Percentiles rank a stretch among this genome's conserved stretches.
Conservation (phyloP, 2,113 vertebrate genomes). For the Gallinago jamesoni region DNA sequence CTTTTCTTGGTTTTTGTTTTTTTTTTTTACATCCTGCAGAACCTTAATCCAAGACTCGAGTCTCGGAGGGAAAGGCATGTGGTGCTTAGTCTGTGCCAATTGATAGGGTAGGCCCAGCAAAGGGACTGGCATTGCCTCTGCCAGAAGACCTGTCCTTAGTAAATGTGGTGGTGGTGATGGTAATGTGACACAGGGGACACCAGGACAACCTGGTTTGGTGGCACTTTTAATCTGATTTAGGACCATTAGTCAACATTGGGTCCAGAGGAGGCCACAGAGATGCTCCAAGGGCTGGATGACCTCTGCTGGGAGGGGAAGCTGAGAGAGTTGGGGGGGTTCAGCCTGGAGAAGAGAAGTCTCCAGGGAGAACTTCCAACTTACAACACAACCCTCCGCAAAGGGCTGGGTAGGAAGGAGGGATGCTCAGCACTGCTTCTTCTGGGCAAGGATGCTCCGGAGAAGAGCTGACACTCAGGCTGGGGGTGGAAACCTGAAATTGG, state of each 20-base stretch:
- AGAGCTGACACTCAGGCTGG: not conserved
- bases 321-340: too few species aligned
- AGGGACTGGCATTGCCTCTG: not conserved
- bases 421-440: not conserved
- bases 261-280: too few species aligned
- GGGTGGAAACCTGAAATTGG: not conserved
- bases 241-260: not conserved
- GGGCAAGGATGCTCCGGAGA: not conserved
- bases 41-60: not conserved
- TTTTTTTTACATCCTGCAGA: not conserved
- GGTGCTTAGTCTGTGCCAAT: slow-evolving; percentile 8
- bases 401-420: not conserved
- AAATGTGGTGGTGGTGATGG: not conserved
- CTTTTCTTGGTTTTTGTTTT: slow-evolving; percentile 3
- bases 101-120: not conserved
- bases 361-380: too few species aligned
- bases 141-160: not conserved
- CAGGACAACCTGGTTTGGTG: fast-evolving
- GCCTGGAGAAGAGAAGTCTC: too few species aligned
- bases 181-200: not conserved
- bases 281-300: too few species aligned
- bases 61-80: not conserved
- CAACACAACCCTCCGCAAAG: not conserved
- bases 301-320: too few species aligned
- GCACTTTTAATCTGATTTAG: not conserved